These are phyloP conservation scores for Heteronetta atricapilla DNA, from an alignment of 2,113 vertebrate species.

Conservation along the genomic window DNA sequence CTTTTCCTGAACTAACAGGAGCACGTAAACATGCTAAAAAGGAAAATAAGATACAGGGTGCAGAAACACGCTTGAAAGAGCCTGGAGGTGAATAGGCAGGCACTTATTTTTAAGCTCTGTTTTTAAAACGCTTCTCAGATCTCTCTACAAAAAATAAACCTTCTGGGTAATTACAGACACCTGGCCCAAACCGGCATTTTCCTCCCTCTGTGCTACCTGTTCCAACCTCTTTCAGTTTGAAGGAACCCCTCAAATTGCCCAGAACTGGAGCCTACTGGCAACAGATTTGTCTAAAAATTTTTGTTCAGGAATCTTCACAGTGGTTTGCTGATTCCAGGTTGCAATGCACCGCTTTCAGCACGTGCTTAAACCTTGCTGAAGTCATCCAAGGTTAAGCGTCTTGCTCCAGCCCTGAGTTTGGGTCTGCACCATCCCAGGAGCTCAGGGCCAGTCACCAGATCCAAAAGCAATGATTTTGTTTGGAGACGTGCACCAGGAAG, in stretches of 20 bases:
- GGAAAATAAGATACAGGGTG: background rate
- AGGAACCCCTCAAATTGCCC: background rate
- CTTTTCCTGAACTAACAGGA: background rate
- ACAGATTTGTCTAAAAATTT: background rate
- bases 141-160: background rate
- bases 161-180: background rate
- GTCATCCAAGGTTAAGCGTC: background rate
- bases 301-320: background rate
- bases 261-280: background rate
- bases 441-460: background rate
- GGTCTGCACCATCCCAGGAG: background rate
- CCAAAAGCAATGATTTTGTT: background rate
- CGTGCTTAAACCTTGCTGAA: background rate
- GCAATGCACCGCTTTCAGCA: background rate
- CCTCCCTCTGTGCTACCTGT: background rate
- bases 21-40: background rate
- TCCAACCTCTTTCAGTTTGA: background rate
- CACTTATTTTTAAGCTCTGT: slow-evolving; percentile 56
- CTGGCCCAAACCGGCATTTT: background rate
- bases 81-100: slow-evolving; percentile 1
- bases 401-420: background rate
- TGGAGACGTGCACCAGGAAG: background rate
- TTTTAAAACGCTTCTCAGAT: background rate
- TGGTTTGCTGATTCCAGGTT: background rate
- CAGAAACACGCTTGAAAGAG: background rate